Evolutionary conservation across 2,113 vertebrate species (phyloP).

Genomic region (Pan troglodytes): NHGRI_mPanTro3-v2.1_pri NC_086016.1:31592501-31593000

Average conservation of each 20-base stretch:
- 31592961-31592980: too few relatives aligned
- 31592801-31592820: not conserved
- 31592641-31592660: not conserved
- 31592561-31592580: not conserved
- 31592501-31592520: not conserved
- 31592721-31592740: not conserved
- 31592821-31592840: not conserved
- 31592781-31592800: not conserved
- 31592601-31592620: not conserved
- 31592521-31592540: not conserved
- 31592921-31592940: not conserved
- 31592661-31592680: not conserved
- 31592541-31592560: not conserved
- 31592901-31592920: not conserved
- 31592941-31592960: not conserved
- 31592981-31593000: not conserved
- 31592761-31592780: not conserved
- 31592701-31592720: not conserved
- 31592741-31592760: not conserved
- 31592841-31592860: not conserved
- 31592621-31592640: not conserved
- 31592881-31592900: not conserved
- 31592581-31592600: not conserved
- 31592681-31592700: not conserved
- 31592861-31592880: not conserved